Evolutionary conservation across 2,888 invertebrate species (phyloP), one percentile per base, ranked within the genome.

Genomic region (Drosophila infuscata): DNA sequence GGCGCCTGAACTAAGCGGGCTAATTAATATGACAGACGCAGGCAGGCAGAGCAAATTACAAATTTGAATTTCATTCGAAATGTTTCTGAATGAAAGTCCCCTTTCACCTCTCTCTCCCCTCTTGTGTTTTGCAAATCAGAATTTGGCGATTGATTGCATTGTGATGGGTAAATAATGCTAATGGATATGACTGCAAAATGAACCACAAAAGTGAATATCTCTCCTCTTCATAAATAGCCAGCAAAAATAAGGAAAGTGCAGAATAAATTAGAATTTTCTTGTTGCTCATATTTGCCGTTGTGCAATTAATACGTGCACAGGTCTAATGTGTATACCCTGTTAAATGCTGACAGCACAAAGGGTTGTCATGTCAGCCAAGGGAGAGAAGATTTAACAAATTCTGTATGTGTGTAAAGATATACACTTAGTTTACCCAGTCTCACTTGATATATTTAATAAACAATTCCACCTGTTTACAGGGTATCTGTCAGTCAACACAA

Each of bases 11-110:
- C 56, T 56, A 61, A 70, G 61, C 69, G 51, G 67, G 79, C 88
- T 86, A 90, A 86, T 86, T 88, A 86, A 85, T 90, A 82, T 88
- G 86, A 83, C 90, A 89, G 83, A 56, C 64, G 63, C 89, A 89
- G 89, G 32, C 69, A 64, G 59, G 32, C 69, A 64, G 59, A 33
- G 58, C 46, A 63, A 70, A 75, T 65, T 70, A 66, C 67, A n/a
- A 64, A 72, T 69, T 76, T 58, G 58, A 62, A 62, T 74, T 74
- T 67, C 65, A 56, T 70, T 75, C 20, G 51, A 53, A 66, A 65
- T 61, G 74, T 54, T 46, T 46, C 33, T 41, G 25, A 32, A 8
- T 33, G 29, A 38, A 57, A 48, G 48, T 33, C 4, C 58, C 35
- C 35, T 54, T 46, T 25, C 46, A 25, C 5, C 46, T 25, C 25